A percentile compares a stretch with the other conserved stretches of the same genome.
phyloP scores from a whole-genome alignment of 2,113 vertebrate species.

The Paramormyrops kingsleyae region DNA sequence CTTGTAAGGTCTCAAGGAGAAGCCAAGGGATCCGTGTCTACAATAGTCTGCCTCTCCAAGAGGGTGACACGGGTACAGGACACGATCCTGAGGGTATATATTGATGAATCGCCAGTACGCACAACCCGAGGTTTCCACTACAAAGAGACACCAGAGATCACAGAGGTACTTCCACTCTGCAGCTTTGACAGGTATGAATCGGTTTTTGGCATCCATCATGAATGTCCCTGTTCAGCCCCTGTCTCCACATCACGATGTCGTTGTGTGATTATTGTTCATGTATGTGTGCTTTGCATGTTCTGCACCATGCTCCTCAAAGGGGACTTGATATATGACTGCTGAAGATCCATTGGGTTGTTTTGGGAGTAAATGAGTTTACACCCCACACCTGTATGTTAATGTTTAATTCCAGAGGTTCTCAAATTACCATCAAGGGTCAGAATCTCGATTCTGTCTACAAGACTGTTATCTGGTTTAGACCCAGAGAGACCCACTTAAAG shows the following conservation, averaged over 20 bases:
- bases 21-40: slow-evolving; percentile 48
- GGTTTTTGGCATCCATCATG: background rate
- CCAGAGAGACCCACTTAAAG: slow-evolving; percentile 63
- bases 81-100: slow-evolving; percentile 65
- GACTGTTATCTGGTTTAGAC: slow-evolving; percentile 64
- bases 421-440: slow-evolving; percentile 69
- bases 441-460: slow-evolving; percentile 79
- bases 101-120: slow-evolving; percentile 68
- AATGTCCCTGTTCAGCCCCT: background rate
- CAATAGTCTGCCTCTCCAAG: slow-evolving; percentile 63
- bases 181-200: slow-evolving; percentile 64
- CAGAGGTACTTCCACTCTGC: slow-evolving; percentile 67
- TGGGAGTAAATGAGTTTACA: background rate
- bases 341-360: background rate
- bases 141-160: slow-evolving; percentile 68
- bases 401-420: slow-evolving; percentile 64
- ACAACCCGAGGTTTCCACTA: slow-evolving; percentile 74
- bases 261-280: background rate
- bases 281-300: background rate
- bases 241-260: background rate
- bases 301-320: background rate
- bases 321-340: background rate
- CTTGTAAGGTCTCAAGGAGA: background rate
- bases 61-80: slow-evolving; percentile 58
- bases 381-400: background rate